phyloP scores from a whole-genome alignment of 2,797 vertebrate genomes.

The Sebastes reedi region DNA sequence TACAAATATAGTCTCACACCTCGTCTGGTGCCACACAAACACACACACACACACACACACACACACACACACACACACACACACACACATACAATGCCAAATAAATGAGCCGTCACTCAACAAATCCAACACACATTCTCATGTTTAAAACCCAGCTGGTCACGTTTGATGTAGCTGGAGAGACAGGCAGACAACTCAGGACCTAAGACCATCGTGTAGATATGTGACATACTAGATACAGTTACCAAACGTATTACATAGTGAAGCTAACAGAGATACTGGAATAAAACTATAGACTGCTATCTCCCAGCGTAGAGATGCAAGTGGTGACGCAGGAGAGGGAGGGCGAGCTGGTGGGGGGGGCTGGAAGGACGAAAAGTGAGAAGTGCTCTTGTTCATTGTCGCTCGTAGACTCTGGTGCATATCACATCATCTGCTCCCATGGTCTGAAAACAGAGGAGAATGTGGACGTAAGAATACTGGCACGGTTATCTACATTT shows the following conservation, averaged over 20 bases:
- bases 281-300: conserved; percentile 42
- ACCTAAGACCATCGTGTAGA: conserved; percentile 43
- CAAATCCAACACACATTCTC: conserved; percentile 19
- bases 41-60: not conserved
- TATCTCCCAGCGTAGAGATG: conserved; percentile 16
- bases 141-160: conserved; percentile 33
- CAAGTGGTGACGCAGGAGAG: conserved; percentile 26
- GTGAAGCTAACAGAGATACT: conserved; percentile 43
- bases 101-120: conserved; percentile 24
- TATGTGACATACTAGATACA: conserved; percentile 39
- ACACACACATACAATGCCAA: conserved; percentile 12
- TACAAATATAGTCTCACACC: conserved; percentile 62
- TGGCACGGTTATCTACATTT: not conserved
- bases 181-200: conserved; percentile 1
- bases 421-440: conserved; percentile 80
- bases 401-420: conserved; percentile 81
- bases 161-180: conserved; percentile 15
- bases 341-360: too few species aligned
- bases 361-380: conserved; percentile 41
- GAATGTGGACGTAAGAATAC: not conserved
- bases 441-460: conserved; percentile 78
- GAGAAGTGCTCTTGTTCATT: conserved; percentile 75
- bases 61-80: not conserved
- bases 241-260: conserved; percentile 24
- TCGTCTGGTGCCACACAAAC: conserved; percentile 21